phyloP scores from a whole-genome alignment of 2,113 vertebrate genomes.

The Channa argus region DNA sequence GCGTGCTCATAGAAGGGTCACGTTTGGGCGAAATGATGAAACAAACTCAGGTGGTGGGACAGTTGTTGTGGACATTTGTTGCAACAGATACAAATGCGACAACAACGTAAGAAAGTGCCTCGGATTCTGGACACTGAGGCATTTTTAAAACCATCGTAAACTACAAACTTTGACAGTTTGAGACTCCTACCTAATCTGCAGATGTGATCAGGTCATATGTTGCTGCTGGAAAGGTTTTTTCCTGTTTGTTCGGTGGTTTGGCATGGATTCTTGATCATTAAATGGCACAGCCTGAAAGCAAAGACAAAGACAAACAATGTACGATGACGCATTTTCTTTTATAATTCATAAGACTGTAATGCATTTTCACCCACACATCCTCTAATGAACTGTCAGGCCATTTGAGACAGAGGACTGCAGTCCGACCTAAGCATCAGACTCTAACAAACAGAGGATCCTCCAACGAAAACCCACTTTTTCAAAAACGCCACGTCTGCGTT shows the following conservation, averaged over 20 bases:
- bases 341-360: conserved; percentile 22
- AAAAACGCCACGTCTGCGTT: conserved; percentile 33
- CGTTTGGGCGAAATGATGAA: conserved; percentile 1
- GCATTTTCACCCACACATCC: conserved; percentile 47
- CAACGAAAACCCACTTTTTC: conserved; percentile 18
- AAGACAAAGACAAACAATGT: neutral
- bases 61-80: conserved; percentile 6
- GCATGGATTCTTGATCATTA: conserved; percentile 37
- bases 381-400: conserved; percentile 47
- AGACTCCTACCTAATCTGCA: conserved; percentile 37
- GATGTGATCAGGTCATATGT: neutral
- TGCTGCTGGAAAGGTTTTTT: neutral
- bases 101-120: neutral
- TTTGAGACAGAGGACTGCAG: conserved; percentile 18
- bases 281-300: conserved; percentile 26
- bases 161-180: neutral
- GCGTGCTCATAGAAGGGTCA: no score
- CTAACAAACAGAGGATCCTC: conserved; percentile 25
- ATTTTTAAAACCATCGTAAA: neutral
- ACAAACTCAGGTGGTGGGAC: neutral
- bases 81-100: conserved; percentile 14
- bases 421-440: conserved; percentile 25
- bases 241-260: conserved; percentile 1
- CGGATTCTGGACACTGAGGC: neutral
- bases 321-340: conserved; percentile 1